Percentiles rank a stretch among this genome's conserved stretches.
These are phyloP conservation scores for Hylyphantes graminicola DNA, from an alignment of 1,140 invertebrate genomes.

Conservation along the genomic window DNA sequence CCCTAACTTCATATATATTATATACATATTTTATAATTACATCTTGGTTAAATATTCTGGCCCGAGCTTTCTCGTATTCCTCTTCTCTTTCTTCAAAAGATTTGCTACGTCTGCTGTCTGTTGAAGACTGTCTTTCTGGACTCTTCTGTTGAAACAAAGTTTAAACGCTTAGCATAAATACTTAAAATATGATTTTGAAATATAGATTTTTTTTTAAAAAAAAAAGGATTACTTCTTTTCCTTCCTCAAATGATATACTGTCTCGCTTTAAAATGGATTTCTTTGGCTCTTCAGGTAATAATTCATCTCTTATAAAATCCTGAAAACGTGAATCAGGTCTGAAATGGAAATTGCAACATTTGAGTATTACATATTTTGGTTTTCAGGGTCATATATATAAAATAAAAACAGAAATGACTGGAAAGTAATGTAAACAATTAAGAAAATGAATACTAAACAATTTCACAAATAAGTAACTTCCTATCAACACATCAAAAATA, in stretches of 20 bases:
- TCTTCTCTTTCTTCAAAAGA: conserved; percentile 91
- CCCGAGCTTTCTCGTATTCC: conserved; percentile 84
- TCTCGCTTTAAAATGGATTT: conserved; percentile 87
- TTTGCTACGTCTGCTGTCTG: conserved; percentile 80
- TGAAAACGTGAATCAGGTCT: conserved; percentile 68
- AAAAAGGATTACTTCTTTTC: conserved; percentile 64
- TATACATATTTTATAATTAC: conserved; percentile 62
- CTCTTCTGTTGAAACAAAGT: conserved; percentile 64
- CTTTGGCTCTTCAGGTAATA: conserved; percentile 76
- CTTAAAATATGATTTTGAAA: not conserved
- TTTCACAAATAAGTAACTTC: not conserved
- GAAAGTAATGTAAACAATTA: not conserved
- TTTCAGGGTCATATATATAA: not conserved
- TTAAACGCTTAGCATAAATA: not conserved
- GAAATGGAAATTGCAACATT: conserved; percentile 3
- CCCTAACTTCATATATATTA: no score
- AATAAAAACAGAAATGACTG: not conserved
- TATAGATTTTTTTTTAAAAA: not conserved
- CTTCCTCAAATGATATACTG: conserved; percentile 81
- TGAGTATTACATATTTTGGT: not conserved
- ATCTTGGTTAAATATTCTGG: conserved; percentile 83
- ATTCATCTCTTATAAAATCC: conserved; percentile 68
- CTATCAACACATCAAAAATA: no score
- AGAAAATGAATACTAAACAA: conserved; percentile 11
- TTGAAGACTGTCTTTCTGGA: conserved; percentile 73